Conservation (phyloP, 35 echinoderm and acorn worm species). For the Ptychodera flava region DNA sequence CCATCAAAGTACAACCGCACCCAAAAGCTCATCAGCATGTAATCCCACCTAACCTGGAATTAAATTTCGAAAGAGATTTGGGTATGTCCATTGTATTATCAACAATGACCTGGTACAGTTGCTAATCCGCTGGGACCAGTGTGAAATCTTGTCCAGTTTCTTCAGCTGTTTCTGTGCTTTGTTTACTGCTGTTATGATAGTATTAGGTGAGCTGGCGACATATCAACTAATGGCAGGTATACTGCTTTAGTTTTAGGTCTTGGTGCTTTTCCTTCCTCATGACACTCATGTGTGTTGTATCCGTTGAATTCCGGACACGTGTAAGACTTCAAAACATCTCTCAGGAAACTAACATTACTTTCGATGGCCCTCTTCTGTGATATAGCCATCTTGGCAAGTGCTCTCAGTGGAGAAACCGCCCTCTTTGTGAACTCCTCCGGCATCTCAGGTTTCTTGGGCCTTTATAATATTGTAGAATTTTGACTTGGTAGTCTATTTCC, state of each 20-base stretch:
- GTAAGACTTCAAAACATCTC: slow-evolving; percentile 12
- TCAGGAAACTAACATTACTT: slow-evolving; percentile 26
- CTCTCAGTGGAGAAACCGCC: slow-evolving; percentile 10
- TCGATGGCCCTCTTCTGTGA: slow-evolving; percentile 37
- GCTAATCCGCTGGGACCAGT: slow-evolving; percentile 38
- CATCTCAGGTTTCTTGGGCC: slow-evolving; percentile 33
- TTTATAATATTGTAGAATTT: slow-evolving; percentile 26
- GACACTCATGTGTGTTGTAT: slow-evolving; percentile 25
- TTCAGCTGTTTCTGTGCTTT: slow-evolving; percentile 15
- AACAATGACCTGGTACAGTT: slow-evolving; percentile 44
- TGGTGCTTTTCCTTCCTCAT: slow-evolving; percentile 6
- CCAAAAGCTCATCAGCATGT: too few species aligned
- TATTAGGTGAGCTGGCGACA: slow-evolving; percentile 42
- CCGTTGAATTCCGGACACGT: slow-evolving; percentile 43
- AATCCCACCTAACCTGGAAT: too few species aligned
- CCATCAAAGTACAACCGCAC: too few species aligned
- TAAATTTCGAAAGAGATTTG: slow-evolving; percentile 12
- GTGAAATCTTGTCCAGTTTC: slow-evolving; percentile 22
- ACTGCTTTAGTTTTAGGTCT: slow-evolving; percentile 36
- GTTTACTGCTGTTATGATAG: slow-evolving; percentile 48
- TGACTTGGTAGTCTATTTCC: slow-evolving; percentile 19
- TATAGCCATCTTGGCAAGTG: slow-evolving; percentile 21
- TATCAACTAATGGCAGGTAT: slow-evolving; percentile 51
- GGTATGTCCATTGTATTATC: slow-evolving; percentile 58
- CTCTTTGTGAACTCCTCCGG: background rate